Evolutionary conservation across 2,113 vertebrate species (phyloP), one percentile per base, ranked within the genome.

Genomic region (Archocentrus centrarchus): DNA sequence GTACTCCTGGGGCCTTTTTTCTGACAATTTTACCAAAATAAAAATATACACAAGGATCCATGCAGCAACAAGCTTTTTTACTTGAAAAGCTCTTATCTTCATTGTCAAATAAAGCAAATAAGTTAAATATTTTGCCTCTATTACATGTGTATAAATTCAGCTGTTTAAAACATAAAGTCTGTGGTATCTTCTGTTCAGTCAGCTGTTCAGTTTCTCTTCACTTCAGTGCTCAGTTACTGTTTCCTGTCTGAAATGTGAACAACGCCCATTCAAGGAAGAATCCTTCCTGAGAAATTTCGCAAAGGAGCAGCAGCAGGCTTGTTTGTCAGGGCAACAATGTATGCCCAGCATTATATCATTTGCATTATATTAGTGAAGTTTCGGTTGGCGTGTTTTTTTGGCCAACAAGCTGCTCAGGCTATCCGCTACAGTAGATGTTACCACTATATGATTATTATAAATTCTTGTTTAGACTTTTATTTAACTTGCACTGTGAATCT

Each of bases 401-500:
- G 60, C 58, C 3, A 11, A 63, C 75, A 20, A 20, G 8, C 73
- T 59, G 59, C 24, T 70, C 18, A 20, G 41, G 68, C 66, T 53
- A 59, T 76, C 50, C 7, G 35, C 82, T 82, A 70, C 77, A 32
- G 10, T 44, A 41, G 59, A 84, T 18, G 11, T 30, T 66, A 22
- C 79, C 66, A 62, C 57, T 55, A 66, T 76, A 20, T 87, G 61
- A 82, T 60, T 75, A 17, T 32, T 39, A 50, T 10, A 9, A 32
- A 17, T 78, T n/a, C 0, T 7, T 53, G 44, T 75, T 63, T 20
- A 32, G 64, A 41, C 60, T 62, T 79, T 66, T 86, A 75, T 91
- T 92, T 85, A 88, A 70, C 41, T 55, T 70, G 75, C 66, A 75
- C 30, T 63, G 22, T 61, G 50, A 79, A 11, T 64, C 41, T 41